Evolutionary conservation across 2,797 vertebrate genomes (phyloP), one percentile per base, ranked within the genome.

Genomic region (Eleutherodactylus coqui): DNA sequence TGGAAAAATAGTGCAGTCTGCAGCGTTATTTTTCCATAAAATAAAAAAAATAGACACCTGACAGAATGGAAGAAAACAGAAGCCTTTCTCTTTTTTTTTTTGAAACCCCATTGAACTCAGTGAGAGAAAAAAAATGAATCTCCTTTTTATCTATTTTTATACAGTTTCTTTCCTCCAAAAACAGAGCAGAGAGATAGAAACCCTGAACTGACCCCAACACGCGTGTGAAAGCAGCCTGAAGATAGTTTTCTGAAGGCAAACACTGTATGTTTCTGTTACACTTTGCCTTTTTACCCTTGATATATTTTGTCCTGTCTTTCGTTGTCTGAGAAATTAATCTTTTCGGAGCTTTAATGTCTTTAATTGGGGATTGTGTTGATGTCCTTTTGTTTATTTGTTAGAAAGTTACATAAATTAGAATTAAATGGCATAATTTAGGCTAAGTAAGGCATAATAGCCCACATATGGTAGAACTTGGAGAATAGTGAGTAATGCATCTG

Each of bases 401-500:
- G 49, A 11, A 60, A 86, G 70, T 86, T 27, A 86, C 83, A 82
- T 86, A 86, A 83, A 86, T 86, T 86, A 75, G 49, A 83, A 86
- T 83, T 83, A 83, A 86, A 86, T 83, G 77, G 80, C 75, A 78
- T 69, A 86, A 77, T 62, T 83, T 83, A 55, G 72, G 55, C 62
- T 72, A 86, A 86, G 72, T 86, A 86, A 62, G 36, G 36, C 73
- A 83, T 86, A 83, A 86, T 83, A 78, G 79, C 45, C 79, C 77
- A 45, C 79, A 86, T 86, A 82, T 86, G 85, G 85, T 82, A 53
- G 64, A 17, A 82, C 75, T 81, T 86, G 85, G 79, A 86, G 70
- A 45, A 76, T 76, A 67, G 24, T 86, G 45, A 78, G n/a, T 10
- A 73, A 38, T 72, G 11, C 73, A 86, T 75, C 24, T 75, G 67